Evolutionary conservation across 2,113 vertebrate species (phyloP).

Genomic region (Cynoglossus semilaevis): DNA sequence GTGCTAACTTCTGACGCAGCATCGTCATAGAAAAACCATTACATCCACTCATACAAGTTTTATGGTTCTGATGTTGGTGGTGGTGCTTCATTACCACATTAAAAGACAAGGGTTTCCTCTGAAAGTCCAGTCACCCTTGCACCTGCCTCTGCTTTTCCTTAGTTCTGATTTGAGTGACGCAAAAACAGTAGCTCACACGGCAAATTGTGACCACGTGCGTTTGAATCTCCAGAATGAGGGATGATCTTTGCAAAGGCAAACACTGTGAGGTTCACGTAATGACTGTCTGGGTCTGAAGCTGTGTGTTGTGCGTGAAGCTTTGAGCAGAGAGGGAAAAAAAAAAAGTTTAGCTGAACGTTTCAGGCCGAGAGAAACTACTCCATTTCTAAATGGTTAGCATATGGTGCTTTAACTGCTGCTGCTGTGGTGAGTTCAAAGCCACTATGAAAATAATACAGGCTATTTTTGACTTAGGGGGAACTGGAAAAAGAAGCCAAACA

Average conservation of each 20-base stretch:
- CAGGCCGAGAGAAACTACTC: slow-evolving; percentile 59
- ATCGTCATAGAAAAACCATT: no score
- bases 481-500: slow-evolving; percentile 73
- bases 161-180: background rate
- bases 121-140: background rate
- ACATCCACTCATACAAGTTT: background rate
- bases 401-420: slow-evolving; percentile 72
- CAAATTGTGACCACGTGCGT: background rate
- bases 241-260: background rate
- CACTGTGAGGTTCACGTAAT: slow-evolving; percentile 7
- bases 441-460: slow-evolving; percentile 75
- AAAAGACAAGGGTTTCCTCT: background rate
- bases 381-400: slow-evolving; percentile 72
- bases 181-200: background rate
- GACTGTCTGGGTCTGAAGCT: slow-evolving; percentile 19
- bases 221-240: background rate
- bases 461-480: slow-evolving; percentile 72
- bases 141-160: slow-evolving; percentile 1
- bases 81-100: background rate
- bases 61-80: background rate
- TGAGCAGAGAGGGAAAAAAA: slow-evolving; percentile 32
- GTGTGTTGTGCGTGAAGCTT: slow-evolving; percentile 24
- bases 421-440: slow-evolving; percentile 79
- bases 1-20: no score
- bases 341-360: slow-evolving; percentile 50